Evolutionary conservation across 1,140 invertebrate species (phyloP), one percentile per base, ranked within the genome.

Genomic region (Eubasilissa regina): DNA sequence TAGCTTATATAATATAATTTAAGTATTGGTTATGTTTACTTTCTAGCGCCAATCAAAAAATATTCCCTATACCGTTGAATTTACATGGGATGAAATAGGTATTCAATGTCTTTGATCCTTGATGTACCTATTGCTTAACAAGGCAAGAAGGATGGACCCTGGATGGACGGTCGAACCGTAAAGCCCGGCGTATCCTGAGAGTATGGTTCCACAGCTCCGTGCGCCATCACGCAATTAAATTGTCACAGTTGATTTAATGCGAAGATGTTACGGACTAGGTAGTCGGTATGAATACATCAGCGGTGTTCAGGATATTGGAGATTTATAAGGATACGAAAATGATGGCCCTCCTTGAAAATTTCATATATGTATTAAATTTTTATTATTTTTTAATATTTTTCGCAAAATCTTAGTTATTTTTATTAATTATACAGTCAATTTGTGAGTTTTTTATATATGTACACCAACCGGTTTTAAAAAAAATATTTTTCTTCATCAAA

Each of bases 161-260:
- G 60, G 17, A 43, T 15, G n/a, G 64, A 68, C 15, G 62, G 43
- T 44, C 62, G 19, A n/a, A 66, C 43, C 62, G 45, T 66, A 66
- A 47, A 8, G 35, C 53, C 17, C 53, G 12, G 58, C 17, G 73
- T 58, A 53, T 21, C 53, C 73, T 43, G n/a, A 55, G 11, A 73
- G 47, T 15, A 51, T 13, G 51, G 70, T 19, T 35, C 47, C 25
- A 17, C 21, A 44, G 15, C 25, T 53, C 73, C 56, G 44, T 58
- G 53, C 11, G 53, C 43, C 35, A 48, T 77, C 79, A 55, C 48
- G 68, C 79, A 80, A 80, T 80, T 80, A 80, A 77, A 80, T 80
- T 80, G 74, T 15, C 75, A 70, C 79, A 80, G 48, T 62, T 73
- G 64, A 70, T 64, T 77, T 47, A 44, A 45, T 72, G 25, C 66